A percentile compares a stretch with the other conserved stretches of the same genome.
These are phyloP conservation scores for Homarus americanus DNA, from an alignment of 1,140 invertebrate species.

Conservation along the genomic window DNA sequence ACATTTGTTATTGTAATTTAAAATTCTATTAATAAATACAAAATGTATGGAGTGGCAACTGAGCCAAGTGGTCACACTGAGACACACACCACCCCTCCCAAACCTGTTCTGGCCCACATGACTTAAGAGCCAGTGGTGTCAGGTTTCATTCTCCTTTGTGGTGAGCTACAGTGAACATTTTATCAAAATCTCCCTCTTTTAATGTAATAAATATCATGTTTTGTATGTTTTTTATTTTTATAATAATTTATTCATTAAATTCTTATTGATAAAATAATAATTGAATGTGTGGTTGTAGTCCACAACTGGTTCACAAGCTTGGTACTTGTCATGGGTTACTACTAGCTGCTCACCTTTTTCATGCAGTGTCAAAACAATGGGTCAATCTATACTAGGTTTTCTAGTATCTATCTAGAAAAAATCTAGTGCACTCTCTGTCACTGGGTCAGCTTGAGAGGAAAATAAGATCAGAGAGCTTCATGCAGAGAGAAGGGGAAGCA, in stretches of 20 bases:
- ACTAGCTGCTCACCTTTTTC: slow-evolving; percentile 44
- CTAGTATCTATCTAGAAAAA: slow-evolving; percentile 29
- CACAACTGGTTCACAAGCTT: slow-evolving; percentile 13
- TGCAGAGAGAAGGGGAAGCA: slow-evolving; percentile 50
- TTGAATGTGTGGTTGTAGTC: not conserved
- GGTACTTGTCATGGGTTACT: slow-evolving; percentile 47
- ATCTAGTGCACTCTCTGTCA: slow-evolving; percentile 63
- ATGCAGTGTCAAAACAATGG: slow-evolving; percentile 56
- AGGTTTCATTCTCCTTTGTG: slow-evolving; percentile 41
- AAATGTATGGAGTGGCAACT: not conserved
- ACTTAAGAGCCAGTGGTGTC: slow-evolving; percentile 25
- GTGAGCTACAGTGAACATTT: slow-evolving; percentile 20
- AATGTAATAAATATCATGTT: not conserved
- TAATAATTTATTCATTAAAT: not conserved
- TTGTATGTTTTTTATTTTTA: not conserved
- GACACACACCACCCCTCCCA: slow-evolving; percentile 34
- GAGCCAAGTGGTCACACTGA: slow-evolving; percentile 18
- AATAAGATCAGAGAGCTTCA: slow-evolving; percentile 46
- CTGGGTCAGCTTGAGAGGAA: slow-evolving; percentile 58
- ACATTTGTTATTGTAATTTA: not conserved
- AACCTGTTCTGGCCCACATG: slow-evolving; percentile 39
- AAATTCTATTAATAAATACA: not conserved
- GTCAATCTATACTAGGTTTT: slow-evolving; percentile 52
- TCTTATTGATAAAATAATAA: not conserved
- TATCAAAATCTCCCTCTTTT: not conserved